These are phyloP conservation scores for Hephaestus fuliginosus DNA, from an alignment of 2,797 vertebrate species.

Conservation along the genomic window DNA sequence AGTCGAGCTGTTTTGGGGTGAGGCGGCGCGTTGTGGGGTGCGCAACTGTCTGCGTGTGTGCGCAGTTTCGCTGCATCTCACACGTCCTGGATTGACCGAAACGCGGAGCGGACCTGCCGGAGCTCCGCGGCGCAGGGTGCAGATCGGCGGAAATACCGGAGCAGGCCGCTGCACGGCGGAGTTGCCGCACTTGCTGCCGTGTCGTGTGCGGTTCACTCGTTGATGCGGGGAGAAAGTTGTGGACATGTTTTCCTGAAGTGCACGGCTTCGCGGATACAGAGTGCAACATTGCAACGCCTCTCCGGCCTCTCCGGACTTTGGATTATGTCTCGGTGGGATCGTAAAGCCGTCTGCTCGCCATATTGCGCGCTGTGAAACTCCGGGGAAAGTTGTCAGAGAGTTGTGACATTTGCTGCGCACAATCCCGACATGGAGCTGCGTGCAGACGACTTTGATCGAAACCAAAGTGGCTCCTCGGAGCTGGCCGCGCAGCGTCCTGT, in stretches of 20 bases:
- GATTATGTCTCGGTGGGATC: constrained; percentile 42
- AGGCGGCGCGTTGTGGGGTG: constrained; percentile 62
- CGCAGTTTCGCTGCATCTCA: constrained; percentile 52
- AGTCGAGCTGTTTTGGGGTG: constrained; percentile 78
- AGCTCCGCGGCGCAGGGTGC: neutral
- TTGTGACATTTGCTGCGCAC: constrained; percentile 83
- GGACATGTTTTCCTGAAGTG: constrained; percentile 81
- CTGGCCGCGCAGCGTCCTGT: constrained; percentile 64
- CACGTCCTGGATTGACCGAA: constrained; percentile 24
- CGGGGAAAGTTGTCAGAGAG: constrained; percentile 79
- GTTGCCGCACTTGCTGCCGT: constrained; percentile 41
- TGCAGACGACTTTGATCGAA: constrained; percentile 83
- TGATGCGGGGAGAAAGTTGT: constrained; percentile 77
- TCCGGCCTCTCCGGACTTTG: constrained; percentile 31
- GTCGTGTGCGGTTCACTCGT: constrained; percentile 54
- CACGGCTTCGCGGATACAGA: constrained; percentile 52
- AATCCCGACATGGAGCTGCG: constrained; percentile 76
- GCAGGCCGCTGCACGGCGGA: constrained; percentile 47
- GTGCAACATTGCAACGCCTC: constrained; percentile 52
- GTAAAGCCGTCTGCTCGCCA: constrained; percentile 68
- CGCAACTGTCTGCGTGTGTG: constrained; percentile 63
- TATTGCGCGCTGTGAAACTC: constrained; percentile 76
- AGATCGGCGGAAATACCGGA: constrained; percentile 59
- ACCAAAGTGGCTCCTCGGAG: constrained; percentile 76
- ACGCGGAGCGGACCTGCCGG: fast-evolving